phyloP scores from a whole-genome alignment of 2,113 vertebrate genomes.

The Rhinogobius similis region DNA sequence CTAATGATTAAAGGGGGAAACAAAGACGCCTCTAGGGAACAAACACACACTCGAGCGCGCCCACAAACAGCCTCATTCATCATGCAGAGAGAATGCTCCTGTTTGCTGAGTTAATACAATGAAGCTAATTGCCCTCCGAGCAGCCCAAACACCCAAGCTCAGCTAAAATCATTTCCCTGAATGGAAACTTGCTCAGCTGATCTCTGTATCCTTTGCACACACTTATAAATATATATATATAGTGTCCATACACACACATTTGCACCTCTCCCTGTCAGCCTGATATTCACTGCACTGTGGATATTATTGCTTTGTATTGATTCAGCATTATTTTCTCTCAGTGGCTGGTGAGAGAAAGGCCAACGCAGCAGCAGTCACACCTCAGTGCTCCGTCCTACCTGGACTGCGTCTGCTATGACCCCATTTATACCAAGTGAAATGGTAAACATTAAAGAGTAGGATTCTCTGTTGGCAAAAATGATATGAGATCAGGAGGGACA shows the following conservation, averaged over 20 bases:
- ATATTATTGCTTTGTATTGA: slow-evolving; percentile 78
- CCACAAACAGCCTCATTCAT: slow-evolving; percentile 76
- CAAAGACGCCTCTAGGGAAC: slow-evolving; percentile 73
- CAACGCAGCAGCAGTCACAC: slow-evolving; percentile 73
- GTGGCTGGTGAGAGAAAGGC: slow-evolving; percentile 68
- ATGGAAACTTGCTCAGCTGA: slow-evolving; percentile 66
- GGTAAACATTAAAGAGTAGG: slow-evolving; percentile 10
- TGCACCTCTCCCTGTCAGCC: slow-evolving; percentile 62
- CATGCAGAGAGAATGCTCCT: slow-evolving; percentile 69
- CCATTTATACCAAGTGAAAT: slow-evolving; percentile 34
- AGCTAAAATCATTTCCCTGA: slow-evolving; percentile 73
- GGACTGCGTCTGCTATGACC: slow-evolving; percentile 19
- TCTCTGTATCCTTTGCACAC: slow-evolving; percentile 15
- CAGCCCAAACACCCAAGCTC: slow-evolving; percentile 71
- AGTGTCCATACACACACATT: slow-evolving; percentile 1
- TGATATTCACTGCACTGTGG: slow-evolving; percentile 73
- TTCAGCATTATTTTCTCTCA: slow-evolving; percentile 77
- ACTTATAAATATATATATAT: too few relatives aligned
- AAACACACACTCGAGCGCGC: slow-evolving; percentile 71
- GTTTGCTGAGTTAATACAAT: slow-evolving; percentile 79
- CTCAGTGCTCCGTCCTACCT: slow-evolving; percentile 40
- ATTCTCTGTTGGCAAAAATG: neutral
- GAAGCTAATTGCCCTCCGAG: slow-evolving; percentile 77
- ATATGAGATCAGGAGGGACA: neutral
- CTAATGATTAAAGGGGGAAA: slow-evolving; percentile 76